phyloP scores from a whole-genome alignment of 1,140 invertebrate species.

The Neotoxoptera formosana region DNA sequence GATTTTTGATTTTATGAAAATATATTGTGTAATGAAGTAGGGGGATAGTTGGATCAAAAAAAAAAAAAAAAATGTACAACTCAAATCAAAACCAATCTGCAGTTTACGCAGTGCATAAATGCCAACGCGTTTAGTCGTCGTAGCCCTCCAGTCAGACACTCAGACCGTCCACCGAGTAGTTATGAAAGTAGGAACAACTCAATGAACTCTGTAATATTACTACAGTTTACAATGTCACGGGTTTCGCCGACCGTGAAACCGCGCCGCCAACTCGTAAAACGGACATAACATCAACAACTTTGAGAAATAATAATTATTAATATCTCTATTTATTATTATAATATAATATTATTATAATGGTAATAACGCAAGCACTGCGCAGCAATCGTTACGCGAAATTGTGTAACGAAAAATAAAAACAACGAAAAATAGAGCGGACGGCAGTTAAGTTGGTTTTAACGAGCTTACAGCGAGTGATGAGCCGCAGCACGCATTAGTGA shows the following conservation, averaged over 20 bases:
- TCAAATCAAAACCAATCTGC: neutral
- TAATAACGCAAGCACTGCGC: neutral
- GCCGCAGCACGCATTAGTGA: neutral
- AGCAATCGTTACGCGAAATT: neutral
- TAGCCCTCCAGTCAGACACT: neutral
- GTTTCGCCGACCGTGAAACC: constrained; percentile 25
- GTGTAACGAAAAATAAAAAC: neutral
- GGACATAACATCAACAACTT: neutral
- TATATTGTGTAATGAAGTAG: neutral
- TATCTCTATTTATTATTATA: neutral
- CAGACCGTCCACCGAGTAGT: neutral
- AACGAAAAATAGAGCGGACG: neutral
- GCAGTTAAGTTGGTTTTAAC: neutral
- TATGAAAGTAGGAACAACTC: constrained; percentile 41
- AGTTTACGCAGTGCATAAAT: neutral
- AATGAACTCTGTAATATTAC: constrained; percentile 19
- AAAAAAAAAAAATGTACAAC: neutral
- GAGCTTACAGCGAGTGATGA: neutral
- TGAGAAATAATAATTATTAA: neutral
- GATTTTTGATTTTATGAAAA: neutral
- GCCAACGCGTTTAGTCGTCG: neutral
- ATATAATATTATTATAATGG: neutral
- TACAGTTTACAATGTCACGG: constrained; percentile 37
- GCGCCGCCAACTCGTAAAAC: neutral
- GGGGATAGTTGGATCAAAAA: neutral